phyloP scores from a whole-genome alignment of 2,113 vertebrate genomes.

The Lophotis ruficrista region DNA sequence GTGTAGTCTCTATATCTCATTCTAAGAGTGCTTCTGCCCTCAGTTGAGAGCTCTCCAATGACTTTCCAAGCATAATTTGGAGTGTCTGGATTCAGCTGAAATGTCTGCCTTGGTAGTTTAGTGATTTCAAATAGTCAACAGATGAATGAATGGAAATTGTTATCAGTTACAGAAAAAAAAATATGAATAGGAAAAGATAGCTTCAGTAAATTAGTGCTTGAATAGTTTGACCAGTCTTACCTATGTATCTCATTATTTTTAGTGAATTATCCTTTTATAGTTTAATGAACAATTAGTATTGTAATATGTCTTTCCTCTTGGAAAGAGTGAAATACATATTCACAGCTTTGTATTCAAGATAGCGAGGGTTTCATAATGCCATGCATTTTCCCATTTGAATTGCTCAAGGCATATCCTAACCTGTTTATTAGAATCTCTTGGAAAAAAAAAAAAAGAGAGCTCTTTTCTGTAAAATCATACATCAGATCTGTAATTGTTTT shows the following conservation, averaged over 20 bases:
- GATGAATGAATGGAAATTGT: not conserved
- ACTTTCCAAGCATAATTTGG: not conserved
- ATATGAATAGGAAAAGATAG: not conserved
- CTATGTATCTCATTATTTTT: not conserved
- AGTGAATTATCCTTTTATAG: not conserved
- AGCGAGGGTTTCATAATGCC: not conserved
- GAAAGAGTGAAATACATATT: not conserved
- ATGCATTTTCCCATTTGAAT: not conserved
- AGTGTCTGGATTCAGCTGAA: not conserved
- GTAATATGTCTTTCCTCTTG: not conserved
- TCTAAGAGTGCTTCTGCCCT: not conserved
- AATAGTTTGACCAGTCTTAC: not conserved
- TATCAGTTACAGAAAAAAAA: not conserved
- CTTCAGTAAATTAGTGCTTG: not conserved
- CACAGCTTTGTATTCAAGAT: not conserved
- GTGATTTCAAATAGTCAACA: not conserved
- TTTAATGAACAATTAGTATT: not conserved
- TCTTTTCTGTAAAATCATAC: not conserved
- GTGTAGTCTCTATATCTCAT: not conserved
- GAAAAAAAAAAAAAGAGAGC: not conserved
- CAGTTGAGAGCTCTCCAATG: not conserved
- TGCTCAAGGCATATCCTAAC: not conserved
- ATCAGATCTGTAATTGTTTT: not conserved
- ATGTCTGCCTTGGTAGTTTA: not conserved
- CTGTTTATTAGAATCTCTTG: not conserved